phyloP scores from a whole-genome alignment of 2,797 vertebrate species.

The Ataeniobius toweri region DNA sequence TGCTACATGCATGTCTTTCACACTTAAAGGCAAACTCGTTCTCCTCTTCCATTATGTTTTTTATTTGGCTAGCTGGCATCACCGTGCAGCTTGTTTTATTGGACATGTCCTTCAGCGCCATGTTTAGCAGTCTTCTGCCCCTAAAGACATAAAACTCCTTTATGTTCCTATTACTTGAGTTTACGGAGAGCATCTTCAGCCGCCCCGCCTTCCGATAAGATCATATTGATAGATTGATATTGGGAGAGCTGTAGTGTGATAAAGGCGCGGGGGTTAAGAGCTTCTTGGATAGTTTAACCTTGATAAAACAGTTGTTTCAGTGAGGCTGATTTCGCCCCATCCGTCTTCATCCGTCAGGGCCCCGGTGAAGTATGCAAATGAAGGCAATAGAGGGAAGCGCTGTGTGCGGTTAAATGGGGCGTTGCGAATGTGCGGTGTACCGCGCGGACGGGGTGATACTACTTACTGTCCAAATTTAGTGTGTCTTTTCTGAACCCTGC shows the following conservation, averaged over 20 bases:
- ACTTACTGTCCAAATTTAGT: conserved; percentile 89
- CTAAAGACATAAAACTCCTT: conserved; percentile 81
- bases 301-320: conserved; percentile 98
- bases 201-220: conserved; percentile 72
- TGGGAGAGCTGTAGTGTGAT: conserved; percentile 78
- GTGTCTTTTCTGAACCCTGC: conserved; percentile 76
- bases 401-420: conserved; percentile 90
- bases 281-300: conserved; percentile 92
- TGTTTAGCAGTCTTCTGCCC: conserved; percentile 73
- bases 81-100: conserved; percentile 73
- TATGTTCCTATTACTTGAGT: conserved; percentile 79
- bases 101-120: conserved; percentile 76
- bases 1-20: conserved; percentile 28
- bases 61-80: conserved; percentile 69
- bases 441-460: conserved; percentile 85
- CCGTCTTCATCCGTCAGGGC: conserved; percentile 95
- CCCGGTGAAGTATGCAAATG: conserved; percentile 92
- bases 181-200: conserved; percentile 73
- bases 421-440: conserved; percentile 86
- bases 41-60: conserved; percentile 66
- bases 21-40: conserved; percentile 31
- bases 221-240: conserved; percentile 86
- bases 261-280: conserved; percentile 84
- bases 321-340: conserved; percentile 90
- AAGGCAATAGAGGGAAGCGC: conserved; percentile 84